These are phyloP conservation scores for Cheilosia vernalis DNA, from an alignment of 2,888 invertebrate genomes.

Conservation along the genomic window DNA sequence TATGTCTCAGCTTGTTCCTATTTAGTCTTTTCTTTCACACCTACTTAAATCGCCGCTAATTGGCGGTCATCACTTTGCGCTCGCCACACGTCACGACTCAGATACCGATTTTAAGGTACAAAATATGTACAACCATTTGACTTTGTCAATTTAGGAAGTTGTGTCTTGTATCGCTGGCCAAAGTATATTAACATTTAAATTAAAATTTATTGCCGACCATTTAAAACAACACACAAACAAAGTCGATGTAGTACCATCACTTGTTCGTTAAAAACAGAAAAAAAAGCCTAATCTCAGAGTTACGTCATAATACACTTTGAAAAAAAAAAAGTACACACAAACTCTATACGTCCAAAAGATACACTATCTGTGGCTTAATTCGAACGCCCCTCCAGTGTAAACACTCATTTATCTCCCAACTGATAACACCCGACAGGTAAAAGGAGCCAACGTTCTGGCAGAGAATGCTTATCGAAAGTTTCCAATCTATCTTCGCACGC, in stretches of 20 bases:
- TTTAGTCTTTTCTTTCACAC: constrained; percentile 10
- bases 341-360: background rate
- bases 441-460: background rate
- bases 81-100: background rate
- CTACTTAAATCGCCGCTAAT: constrained; percentile 13
- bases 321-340: background rate
- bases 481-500: constrained; percentile 6
- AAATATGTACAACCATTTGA: constrained; percentile 10
- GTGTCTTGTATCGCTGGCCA: background rate
- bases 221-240: background rate
- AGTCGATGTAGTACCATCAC: background rate
- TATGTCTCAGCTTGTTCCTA: background rate
- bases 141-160: constrained; percentile 5
- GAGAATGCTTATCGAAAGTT: constrained; percentile 7
- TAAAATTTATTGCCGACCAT: constrained; percentile 2
- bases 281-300: background rate
- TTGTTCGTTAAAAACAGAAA: background rate
- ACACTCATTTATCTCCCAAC: constrained; percentile 7
- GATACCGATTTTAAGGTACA: background rate
- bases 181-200: constrained; percentile 35
- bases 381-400: background rate
- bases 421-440: constrained; percentile 28
- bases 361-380: background rate
- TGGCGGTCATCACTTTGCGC: constrained; percentile 1
- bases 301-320: constrained; percentile 3